phyloP scores from a whole-genome alignment of 2,113 vertebrate genomes.

The Brachirus orientalis region DNA sequence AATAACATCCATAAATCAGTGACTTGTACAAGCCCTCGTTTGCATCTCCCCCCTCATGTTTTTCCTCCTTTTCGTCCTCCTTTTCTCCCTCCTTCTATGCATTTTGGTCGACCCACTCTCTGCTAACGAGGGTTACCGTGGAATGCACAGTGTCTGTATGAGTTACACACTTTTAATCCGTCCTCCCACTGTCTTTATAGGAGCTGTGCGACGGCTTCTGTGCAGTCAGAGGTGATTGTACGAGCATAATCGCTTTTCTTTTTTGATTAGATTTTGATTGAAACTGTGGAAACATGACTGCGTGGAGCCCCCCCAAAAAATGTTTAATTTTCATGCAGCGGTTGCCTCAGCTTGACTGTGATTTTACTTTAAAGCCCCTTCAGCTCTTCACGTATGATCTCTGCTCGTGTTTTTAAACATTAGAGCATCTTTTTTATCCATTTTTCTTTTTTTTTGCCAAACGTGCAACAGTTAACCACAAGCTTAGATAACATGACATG shows the following conservation, averaged over 20 bases:
- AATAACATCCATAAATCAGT: neutral
- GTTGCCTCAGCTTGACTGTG: neutral
- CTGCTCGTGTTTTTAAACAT: neutral
- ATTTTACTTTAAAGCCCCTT: slow-evolving; percentile 7
- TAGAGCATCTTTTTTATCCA: neutral
- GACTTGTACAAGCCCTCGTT: neutral
- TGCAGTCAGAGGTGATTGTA: neutral
- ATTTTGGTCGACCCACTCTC: slow-evolving; percentile 25
- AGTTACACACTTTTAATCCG: slow-evolving; percentile 8
- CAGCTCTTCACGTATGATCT: too few relatives aligned
- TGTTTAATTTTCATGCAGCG: neutral
- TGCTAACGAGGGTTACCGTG: slow-evolving; percentile 24
- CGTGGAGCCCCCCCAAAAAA: neutral
- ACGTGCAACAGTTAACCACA: neutral
- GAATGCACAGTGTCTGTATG: neutral
- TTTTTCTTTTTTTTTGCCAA: neutral
- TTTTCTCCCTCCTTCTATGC: too few relatives aligned
- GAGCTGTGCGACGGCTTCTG: slow-evolving; percentile 7
- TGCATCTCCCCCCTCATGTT: neutral
- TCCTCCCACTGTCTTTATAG: neutral
- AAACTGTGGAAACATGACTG: neutral
- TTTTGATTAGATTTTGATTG: slow-evolving; percentile 12
- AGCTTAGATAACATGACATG: slow-evolving; percentile 22
- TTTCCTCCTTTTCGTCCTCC: neutral
- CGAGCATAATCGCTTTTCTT: neutral